Evolutionary conservation across 2,797 vertebrate species (phyloP).

Genomic region (Arrhamphus sclerolepis): DNA sequence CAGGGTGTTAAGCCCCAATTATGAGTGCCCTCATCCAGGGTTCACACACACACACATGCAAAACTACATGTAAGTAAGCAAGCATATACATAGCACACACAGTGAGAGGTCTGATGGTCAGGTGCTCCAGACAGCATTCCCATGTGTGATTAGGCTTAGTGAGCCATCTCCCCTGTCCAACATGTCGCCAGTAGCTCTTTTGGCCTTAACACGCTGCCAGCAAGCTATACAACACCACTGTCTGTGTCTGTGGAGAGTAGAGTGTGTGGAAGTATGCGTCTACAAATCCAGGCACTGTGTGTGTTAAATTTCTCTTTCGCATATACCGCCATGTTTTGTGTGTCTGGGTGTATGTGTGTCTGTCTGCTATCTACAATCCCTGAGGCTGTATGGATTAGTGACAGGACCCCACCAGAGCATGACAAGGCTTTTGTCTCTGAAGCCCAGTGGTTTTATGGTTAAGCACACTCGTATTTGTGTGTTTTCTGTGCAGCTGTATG

Average conservation of each 20-base stretch:
- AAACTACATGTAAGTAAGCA: conserved; percentile 28
- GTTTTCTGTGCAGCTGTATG: conserved; percentile 18
- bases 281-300: conserved; percentile 55
- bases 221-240: conserved; percentile 57
- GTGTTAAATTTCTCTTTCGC: conserved; percentile 65
- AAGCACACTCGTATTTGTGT: conserved; percentile 32
- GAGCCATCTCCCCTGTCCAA: conserved; percentile 81
- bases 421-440: conserved; percentile 83
- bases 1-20: conserved; percentile 78
- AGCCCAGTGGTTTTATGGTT: conserved; percentile 78
- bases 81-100: conserved; percentile 29
- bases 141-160: conserved; percentile 83
- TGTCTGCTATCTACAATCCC: conserved; percentile 74
- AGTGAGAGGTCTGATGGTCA: conserved; percentile 64
- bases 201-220: conserved; percentile 81
- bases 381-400: conserved; percentile 83
- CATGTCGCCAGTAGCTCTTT: conserved; percentile 87
- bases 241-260: conserved; percentile 40
- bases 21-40: conserved; percentile 67
- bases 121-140: conserved; percentile 82
- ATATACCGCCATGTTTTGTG: conserved; percentile 29
- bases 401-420: conserved; percentile 80
- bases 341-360: conserved; percentile 38
- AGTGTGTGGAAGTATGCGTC: conserved; percentile 54
- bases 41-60: conserved; percentile 41